These are phyloP conservation scores for Campoplex nolae DNA, from an alignment of 2,888 invertebrate species.

Conservation along the genomic window DNA sequence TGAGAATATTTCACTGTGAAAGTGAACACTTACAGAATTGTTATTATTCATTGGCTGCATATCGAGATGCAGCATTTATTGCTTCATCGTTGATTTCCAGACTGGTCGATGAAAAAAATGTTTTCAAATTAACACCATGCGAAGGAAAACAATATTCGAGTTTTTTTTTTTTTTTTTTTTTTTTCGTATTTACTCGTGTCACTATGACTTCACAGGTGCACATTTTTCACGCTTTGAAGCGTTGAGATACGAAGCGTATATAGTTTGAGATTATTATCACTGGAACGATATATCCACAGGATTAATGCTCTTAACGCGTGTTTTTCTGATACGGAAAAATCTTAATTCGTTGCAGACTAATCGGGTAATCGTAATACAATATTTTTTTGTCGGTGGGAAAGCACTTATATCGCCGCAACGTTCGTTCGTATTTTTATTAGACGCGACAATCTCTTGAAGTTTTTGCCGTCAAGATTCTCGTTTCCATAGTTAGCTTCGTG, in stretches of 20 bases:
- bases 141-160: background rate
- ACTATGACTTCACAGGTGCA: background rate
- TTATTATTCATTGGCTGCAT: background rate
- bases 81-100: background rate
- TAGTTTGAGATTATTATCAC: background rate
- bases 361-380: slow-evolving; percentile 4
- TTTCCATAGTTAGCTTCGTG: background rate
- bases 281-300: background rate
- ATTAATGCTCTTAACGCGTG: background rate
- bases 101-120: background rate
- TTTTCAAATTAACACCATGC: background rate
- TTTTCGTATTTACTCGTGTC: background rate
- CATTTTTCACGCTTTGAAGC: background rate
- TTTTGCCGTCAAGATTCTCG: background rate
- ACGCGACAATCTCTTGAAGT: background rate
- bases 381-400: background rate
- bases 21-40: background rate
- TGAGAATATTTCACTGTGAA: background rate
- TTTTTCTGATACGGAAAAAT: background rate
- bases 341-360: background rate
- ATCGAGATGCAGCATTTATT: background rate
- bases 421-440: background rate
- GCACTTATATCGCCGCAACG: background rate
- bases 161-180: background rate
- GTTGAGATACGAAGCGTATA: background rate